phyloP scores from a whole-genome alignment of 2,113 vertebrate species.

The Cheirogaleus medius region DNA sequence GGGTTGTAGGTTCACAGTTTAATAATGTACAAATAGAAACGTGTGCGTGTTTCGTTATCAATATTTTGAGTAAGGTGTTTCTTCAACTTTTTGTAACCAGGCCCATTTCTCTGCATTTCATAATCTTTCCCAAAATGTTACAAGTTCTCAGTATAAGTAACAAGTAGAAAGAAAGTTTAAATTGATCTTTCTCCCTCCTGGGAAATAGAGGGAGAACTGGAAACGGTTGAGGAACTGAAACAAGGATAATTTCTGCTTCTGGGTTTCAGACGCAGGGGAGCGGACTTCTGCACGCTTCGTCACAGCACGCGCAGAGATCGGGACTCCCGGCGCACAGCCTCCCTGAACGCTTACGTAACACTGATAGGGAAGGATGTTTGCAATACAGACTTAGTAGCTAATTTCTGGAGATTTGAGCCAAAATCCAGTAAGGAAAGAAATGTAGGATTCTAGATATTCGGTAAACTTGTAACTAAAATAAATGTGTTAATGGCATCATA shows the following conservation, averaged over 20 bases:
- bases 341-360: neutral
- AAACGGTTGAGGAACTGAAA: neutral
- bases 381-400: too few relatives aligned
- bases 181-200: neutral
- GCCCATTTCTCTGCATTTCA: neutral
- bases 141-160: neutral
- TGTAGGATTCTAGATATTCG: neutral
- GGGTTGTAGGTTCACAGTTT: neutral
- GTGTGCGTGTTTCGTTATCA: neutral
- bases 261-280: rapidly evolving
- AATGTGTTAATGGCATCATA: neutral
- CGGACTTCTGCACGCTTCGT: rapidly evolving
- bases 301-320: too few relatives aligned
- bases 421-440: neutral
- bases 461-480: neutral
- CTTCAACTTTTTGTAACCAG: neutral
- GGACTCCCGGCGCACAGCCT: rapidly evolving
- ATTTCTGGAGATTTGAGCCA: neutral
- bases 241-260: rapidly evolving
- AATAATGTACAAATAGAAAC: neutral
- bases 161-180: neutral
- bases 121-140: neutral
- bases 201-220: neutral
- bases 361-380: neutral
- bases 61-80: neutral